Evolutionary conservation across 2,888 invertebrate genomes (phyloP).

Genomic region (Nemoura dubitans): DNA sequence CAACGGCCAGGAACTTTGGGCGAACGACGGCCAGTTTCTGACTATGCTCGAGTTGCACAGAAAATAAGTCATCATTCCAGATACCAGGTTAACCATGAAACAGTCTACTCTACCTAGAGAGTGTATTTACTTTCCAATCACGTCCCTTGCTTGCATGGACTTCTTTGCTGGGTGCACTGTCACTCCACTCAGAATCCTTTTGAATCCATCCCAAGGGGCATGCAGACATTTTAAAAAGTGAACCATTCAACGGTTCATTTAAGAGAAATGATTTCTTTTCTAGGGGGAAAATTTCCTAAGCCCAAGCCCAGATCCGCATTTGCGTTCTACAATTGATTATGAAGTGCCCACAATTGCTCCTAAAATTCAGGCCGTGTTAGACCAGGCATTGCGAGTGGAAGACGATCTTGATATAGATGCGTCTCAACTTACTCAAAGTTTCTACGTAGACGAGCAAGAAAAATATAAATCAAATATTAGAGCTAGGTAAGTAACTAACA

Average conservation of each 20-base stretch:
- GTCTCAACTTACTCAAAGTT: not conserved
- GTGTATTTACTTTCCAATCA: too few species aligned
- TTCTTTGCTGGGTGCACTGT: too few species aligned
- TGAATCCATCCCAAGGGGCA: too few species aligned
- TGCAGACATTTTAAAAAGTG: too few species aligned
- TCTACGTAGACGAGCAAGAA: not conserved
- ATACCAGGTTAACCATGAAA: slow-evolving; percentile 53
- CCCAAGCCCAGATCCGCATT: slow-evolving; percentile 45
- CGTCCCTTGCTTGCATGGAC: too few species aligned
- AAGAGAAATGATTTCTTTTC: not conserved
- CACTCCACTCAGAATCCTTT: not conserved
- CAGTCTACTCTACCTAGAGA: too few species aligned
- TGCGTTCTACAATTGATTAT: slow-evolving; percentile 49
- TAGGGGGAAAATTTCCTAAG: slow-evolving; percentile 47
- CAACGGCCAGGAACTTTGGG: slow-evolving; percentile 72
- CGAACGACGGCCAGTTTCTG: slow-evolving; percentile 71
- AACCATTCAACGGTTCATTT: too few species aligned
- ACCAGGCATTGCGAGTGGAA: slow-evolving; percentile 49
- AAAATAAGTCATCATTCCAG: slow-evolving; percentile 62
- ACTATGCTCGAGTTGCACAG: slow-evolving; percentile 66
- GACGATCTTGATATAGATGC: slow-evolving; percentile 51
- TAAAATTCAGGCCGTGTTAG: slow-evolving; percentile 50
- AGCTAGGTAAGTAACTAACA: not conserved
- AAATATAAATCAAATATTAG: not conserved
- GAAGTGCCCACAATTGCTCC: slow-evolving; percentile 48